These are phyloP conservation scores for Luehdorfia chinensis DNA, from an alignment of 1,140 invertebrate species.

Conservation along the genomic window DNA sequence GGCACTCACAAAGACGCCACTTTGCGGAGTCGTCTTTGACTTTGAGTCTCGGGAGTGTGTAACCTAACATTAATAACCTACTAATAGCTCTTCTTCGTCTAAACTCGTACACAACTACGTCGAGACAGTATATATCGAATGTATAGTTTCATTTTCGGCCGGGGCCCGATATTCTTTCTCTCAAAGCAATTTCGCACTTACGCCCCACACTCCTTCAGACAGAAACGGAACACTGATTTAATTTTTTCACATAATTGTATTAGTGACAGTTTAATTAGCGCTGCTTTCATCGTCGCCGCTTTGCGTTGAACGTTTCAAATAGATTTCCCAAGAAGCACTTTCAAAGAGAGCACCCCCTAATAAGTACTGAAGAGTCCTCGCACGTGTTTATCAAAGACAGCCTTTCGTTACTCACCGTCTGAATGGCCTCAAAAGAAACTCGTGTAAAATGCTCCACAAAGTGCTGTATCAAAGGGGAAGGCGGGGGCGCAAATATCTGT, in stretches of 20 bases:
- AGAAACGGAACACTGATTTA: slow-evolving; percentile 8
- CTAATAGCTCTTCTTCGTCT: slow-evolving; percentile 48
- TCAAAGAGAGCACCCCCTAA: slow-evolving; percentile 76
- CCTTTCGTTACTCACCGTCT: slow-evolving; percentile 77
- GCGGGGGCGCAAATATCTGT: slow-evolving; percentile 75
- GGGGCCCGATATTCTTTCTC: slow-evolving; percentile 1
- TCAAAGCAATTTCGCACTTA: slow-evolving; percentile 16
- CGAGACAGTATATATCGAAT: slow-evolving; percentile 9
- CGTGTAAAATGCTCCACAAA: slow-evolving; percentile 76
- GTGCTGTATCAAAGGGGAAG: slow-evolving; percentile 74
- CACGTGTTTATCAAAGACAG: slow-evolving; percentile 77
- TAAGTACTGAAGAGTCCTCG: slow-evolving; percentile 77
- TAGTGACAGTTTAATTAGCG: slow-evolving; percentile 76
- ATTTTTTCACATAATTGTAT: slow-evolving; percentile 66
- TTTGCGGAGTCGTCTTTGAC: slow-evolving; percentile 65
- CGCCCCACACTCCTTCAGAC: slow-evolving; percentile 11
- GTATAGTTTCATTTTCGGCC: slow-evolving; percentile 1
- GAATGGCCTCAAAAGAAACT: slow-evolving; percentile 77
- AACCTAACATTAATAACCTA: slow-evolving; percentile 67
- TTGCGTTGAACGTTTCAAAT: slow-evolving; percentile 74
- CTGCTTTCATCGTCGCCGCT: slow-evolving; percentile 67
- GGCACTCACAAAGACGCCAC: slow-evolving; percentile 59
- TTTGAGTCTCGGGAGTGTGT: slow-evolving; percentile 57
- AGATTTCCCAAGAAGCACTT: slow-evolving; percentile 75
- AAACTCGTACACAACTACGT: slow-evolving; percentile 23